Evolutionary conservation across 2,797 vertebrate species (phyloP).

Genomic region (Mormyrus hasselquistii): DNA sequence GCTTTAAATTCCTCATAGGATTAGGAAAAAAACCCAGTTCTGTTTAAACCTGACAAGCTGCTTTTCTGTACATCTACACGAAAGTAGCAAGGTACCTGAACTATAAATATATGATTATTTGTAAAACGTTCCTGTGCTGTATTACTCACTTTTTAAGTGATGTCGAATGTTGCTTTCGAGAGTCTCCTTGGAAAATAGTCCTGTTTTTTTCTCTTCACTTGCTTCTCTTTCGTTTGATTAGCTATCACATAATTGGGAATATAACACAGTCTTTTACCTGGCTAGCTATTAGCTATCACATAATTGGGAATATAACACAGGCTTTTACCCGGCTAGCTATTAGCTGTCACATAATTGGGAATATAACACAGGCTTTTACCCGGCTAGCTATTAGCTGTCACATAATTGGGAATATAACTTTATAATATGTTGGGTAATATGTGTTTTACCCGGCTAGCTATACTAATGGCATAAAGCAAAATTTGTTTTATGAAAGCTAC

Average conservation of each 20-base stretch:
- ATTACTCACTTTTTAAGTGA: neutral
- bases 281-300: neutral
- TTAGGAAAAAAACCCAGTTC: neutral
- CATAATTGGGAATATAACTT: neutral
- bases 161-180: neutral
- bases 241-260: neutral
- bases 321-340: neutral
- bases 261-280: neutral
- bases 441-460: neutral
- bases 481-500: neutral
- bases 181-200: neutral
- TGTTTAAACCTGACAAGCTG: neutral
- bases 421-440: no score
- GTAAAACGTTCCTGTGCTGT: neutral
- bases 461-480: neutral
- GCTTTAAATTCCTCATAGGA: conserved; percentile 4
- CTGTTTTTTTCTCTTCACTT: neutral
- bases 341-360: neutral
- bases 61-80: neutral
- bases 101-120: neutral
- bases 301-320: neutral
- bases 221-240: neutral
- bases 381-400: neutral
- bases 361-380: neutral
- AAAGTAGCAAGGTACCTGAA: neutral